Percentiles rank a stretch among this genome's conserved stretches.
Evolutionary conservation across 92 coral and sea anemone genomes (phyloP).

Genomic region (Parazoanthus atlanticus): DNA sequence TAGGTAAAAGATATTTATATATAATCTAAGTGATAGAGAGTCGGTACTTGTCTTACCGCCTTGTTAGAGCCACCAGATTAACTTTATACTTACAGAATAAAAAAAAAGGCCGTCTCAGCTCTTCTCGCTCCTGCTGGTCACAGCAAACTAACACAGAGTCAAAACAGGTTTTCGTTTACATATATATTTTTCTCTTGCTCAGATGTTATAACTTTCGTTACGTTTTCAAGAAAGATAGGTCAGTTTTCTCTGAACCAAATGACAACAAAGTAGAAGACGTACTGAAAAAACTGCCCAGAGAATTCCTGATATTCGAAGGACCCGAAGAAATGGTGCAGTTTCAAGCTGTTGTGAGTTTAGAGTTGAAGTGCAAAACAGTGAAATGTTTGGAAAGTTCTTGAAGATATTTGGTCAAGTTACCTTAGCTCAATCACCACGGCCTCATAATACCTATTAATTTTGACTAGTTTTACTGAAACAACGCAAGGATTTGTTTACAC

Average conservation of each 20-base stretch:
- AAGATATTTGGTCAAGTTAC: background rate
- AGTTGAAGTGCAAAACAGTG: background rate
- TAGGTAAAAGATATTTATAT: too few relatives aligned
- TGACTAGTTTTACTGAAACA: background rate
- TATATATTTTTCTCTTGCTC: background rate
- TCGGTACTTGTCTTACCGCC: background rate
- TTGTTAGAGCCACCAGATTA: too few relatives aligned
- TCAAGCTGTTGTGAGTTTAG: background rate
- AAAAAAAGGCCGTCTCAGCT: background rate
- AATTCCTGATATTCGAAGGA: background rate
- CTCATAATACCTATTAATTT: too few relatives aligned
- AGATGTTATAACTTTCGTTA: too few relatives aligned
- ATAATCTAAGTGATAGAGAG: background rate
- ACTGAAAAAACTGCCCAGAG: background rate
- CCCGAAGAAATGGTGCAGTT: background rate
- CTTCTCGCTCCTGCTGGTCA: background rate
- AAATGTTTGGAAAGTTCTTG: constrained; percentile 9
- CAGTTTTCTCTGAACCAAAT: background rate
- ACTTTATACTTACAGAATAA: too few relatives aligned
- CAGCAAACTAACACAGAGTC: background rate
- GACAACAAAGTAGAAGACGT: too few relatives aligned
- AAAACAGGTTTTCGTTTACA: background rate
- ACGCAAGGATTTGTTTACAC: background rate
- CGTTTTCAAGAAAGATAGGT: background rate
- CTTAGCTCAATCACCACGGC: too few relatives aligned